phyloP scores from a whole-genome alignment of 2,113 vertebrate species.

The Montifringilla adamsi region DNA sequence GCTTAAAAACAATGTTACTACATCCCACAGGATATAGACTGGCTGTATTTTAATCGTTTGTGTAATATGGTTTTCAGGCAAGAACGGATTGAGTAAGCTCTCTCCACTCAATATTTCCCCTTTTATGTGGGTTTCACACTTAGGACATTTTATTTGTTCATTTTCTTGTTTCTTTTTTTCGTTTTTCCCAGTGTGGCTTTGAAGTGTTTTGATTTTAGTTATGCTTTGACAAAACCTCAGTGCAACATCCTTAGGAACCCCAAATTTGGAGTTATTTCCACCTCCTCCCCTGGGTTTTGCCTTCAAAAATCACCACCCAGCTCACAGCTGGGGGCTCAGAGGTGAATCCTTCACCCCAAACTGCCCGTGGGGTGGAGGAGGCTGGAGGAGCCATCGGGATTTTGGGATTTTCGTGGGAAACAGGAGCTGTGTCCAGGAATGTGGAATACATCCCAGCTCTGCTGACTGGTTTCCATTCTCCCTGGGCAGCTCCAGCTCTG shows the following conservation, averaged over 20 bases:
- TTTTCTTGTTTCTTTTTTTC: neutral
- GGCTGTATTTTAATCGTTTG: neutral
- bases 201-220: neutral
- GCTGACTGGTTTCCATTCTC: neutral
- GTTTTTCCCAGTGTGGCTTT: neutral
- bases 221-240: neutral
- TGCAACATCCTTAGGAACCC: neutral
- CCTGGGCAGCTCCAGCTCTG: neutral
- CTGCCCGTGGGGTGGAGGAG: fast-evolving
- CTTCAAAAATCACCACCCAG: neutral
- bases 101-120: neutral
- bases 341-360: neutral
- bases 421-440: fast-evolving
- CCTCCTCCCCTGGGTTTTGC: neutral
- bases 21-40: neutral
- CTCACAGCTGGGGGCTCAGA: neutral
- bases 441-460: neutral
- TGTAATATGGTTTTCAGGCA: neutral
- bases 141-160: neutral
- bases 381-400: fast-evolving
- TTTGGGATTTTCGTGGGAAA: neutral
- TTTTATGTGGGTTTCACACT: neutral
- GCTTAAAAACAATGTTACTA: neutral
- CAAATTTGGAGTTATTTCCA: neutral
- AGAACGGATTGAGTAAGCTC: neutral